Evolutionary conservation across 2,113 vertebrate species (phyloP).

Genomic region (Vulpes lagopus): DNA sequence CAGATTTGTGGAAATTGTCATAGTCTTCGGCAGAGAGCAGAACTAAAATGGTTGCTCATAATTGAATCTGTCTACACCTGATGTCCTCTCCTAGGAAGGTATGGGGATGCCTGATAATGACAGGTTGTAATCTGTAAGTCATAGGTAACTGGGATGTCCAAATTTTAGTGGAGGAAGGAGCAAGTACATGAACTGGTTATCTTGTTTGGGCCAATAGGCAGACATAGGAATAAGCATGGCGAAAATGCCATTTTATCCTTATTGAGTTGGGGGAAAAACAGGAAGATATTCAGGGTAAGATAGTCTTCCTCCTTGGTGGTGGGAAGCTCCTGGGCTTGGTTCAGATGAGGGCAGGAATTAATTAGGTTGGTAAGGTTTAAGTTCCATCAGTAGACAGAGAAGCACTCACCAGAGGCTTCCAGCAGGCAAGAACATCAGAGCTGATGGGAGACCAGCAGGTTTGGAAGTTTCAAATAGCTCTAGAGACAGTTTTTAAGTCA

Average conservation of each 20-base stretch:
- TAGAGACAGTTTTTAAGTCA: not conserved
- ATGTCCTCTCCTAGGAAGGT: not conserved
- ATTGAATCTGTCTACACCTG: not conserved
- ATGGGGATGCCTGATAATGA: not conserved
- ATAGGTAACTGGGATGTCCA: not conserved
- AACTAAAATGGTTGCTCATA: not conserved
- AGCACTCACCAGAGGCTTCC: not conserved
- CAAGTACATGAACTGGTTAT: not conserved
- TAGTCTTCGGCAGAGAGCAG: conserved; percentile 20
- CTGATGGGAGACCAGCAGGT: not conserved
- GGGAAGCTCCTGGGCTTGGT: not conserved
- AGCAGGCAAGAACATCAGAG: not conserved
- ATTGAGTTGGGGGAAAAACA: not conserved
- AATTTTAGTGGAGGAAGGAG: not conserved
- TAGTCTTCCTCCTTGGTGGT: not conserved
- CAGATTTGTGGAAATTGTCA: not conserved
- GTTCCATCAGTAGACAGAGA: not conserved
- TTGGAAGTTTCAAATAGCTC: conserved; percentile 26
- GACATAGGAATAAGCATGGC: not conserved
- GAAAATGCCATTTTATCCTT: conserved; percentile 6
- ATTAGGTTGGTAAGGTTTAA: not conserved
- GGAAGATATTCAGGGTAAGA: not conserved
- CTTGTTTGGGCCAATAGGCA: not conserved
- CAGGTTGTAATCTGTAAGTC: not conserved
- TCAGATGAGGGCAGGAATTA: conserved; percentile 17